Percentiles rank a stretch among this genome's conserved stretches.
These are phyloP conservation scores for Malurus alboscapulatus DNA, from an alignment of 2,113 vertebrate genomes.

Conservation along the genomic window DNA sequence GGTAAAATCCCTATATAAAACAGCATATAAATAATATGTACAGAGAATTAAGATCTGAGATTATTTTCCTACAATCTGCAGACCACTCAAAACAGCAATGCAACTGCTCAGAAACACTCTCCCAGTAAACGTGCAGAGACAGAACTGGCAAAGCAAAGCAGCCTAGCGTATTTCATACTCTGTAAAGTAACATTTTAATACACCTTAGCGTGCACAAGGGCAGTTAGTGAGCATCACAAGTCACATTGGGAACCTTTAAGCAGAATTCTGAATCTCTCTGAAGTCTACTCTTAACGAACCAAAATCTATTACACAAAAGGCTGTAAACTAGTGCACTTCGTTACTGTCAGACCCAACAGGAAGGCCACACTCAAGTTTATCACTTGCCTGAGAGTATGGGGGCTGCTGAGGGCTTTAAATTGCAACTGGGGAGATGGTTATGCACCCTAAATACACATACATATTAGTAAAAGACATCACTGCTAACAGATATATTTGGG, in stretches of 20 bases:
- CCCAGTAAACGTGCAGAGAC: neutral
- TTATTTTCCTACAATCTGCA: neutral
- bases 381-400: neutral
- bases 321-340: rapidly evolving
- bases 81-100: neutral
- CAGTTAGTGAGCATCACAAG: rapidly evolving
- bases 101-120: neutral
- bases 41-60: neutral
- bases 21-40: neutral
- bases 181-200: neutral
- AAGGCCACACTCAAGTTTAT: neutral
- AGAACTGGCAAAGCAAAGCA: neutral
- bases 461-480: neutral
- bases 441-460: neutral
- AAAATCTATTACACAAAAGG: neutral
- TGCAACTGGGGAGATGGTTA: rapidly evolving
- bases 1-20: neutral
- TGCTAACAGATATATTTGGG: rapidly evolving
- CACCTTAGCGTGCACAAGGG: rapidly evolving
- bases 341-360: neutral
- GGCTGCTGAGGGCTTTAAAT: rapidly evolving
- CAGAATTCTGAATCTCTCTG: neutral
- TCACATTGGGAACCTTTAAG: rapidly evolving
- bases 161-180: neutral
- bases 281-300: no score